A percentile compares a stretch with the other conserved stretches of the same genome.
Evolutionary conservation across 1,140 invertebrate genomes (phyloP).

Genomic region (Bombus pyrosoma): DNA sequence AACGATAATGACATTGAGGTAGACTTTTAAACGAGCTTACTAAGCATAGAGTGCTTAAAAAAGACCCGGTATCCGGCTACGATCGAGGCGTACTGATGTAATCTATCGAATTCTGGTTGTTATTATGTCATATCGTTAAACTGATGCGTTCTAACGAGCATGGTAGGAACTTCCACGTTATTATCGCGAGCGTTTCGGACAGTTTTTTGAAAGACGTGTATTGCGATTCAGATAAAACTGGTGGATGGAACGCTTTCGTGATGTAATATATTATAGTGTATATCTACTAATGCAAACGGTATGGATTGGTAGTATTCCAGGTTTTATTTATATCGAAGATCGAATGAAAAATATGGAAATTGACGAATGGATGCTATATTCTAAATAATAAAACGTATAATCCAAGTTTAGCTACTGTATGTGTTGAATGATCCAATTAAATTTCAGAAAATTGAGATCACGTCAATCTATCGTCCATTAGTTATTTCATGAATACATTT

Average conservation of each 20-base stretch:
- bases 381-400: no score
- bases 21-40: constrained; percentile 10
- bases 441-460: neutral
- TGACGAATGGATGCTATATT: no score
- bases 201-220: neutral
- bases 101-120: neutral
- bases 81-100: constrained; percentile 7
- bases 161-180: neutral
- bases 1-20: neutral
- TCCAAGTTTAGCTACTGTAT: no score
- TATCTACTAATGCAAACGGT: no score
- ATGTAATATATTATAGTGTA: no score
- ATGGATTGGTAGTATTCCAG: no score
- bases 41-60: neutral
- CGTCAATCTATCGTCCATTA: neutral
- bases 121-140: constrained; percentile 22
- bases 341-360: no score
- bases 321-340: no score
- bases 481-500: neutral
- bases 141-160: constrained; percentile 17
- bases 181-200: neutral
- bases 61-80: neutral
- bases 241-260: neutral
- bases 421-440: neutral
- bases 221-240: neutral